Evolutionary conservation across 2,113 vertebrate species (phyloP).

Genomic region (Gymnogyps californianus): DNA sequence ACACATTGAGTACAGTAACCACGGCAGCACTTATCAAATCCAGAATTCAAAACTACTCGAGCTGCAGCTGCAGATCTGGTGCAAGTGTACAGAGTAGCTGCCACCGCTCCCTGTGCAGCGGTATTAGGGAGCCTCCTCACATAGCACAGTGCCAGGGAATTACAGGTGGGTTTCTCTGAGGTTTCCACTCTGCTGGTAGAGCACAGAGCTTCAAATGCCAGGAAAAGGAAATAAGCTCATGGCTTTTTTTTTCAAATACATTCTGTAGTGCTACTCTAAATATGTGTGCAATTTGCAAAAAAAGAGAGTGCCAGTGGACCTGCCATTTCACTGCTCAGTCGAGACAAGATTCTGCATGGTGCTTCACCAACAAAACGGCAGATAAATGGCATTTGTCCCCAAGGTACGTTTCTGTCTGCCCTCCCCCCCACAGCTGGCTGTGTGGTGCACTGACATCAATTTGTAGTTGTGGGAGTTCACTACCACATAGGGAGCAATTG

Average conservation of each 20-base stretch:
- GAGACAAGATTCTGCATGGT: not conserved
- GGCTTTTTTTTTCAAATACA: not conserved
- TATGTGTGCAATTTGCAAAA: not conserved
- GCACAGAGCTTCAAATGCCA: not conserved
- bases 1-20: not conserved
- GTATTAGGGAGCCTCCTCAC: not conserved
- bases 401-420: not conserved
- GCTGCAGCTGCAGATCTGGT: not conserved
- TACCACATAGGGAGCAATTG: not conserved
- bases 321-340: not conserved
- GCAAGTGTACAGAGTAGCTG: not conserved
- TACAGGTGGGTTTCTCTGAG: not conserved
- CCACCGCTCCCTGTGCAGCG: fast-evolving
- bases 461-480: not conserved
- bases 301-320: not conserved
- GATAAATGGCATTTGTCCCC: not conserved
- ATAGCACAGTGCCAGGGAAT: not conserved
- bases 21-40: not conserved
- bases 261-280: not conserved
- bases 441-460: not conserved
- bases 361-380: not conserved
- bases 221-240: not conserved
- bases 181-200: not conserved
- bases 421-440: not conserved
- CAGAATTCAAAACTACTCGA: not conserved